These are phyloP conservation scores for Cyanistes caeruleus DNA, from an alignment of 2,113 vertebrate species.

Conservation along the genomic window DNA sequence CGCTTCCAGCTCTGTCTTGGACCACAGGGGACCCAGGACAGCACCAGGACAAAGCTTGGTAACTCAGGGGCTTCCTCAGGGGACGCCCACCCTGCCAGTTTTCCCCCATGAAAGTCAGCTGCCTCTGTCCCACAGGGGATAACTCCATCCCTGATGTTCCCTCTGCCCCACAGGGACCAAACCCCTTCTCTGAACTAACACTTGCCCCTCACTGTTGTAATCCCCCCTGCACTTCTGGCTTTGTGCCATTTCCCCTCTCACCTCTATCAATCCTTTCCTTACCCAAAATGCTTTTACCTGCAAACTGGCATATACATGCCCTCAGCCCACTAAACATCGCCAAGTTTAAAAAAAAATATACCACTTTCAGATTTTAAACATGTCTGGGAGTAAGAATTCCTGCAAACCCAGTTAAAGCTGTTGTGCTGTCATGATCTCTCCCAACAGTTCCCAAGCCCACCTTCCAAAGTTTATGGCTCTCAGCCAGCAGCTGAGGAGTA, in stretches of 20 bases:
- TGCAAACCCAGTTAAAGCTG: not conserved
- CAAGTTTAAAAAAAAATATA: accelerated
- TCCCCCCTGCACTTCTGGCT: not conserved
- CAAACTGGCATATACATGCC: accelerated
- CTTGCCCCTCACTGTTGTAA: accelerated
- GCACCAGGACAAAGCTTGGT: not conserved
- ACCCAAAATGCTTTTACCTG: not conserved
- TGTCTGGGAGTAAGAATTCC: not conserved
- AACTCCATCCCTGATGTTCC: accelerated
- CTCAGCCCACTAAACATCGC: not conserved
- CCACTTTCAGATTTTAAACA: not conserved
- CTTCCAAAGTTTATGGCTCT: not conserved
- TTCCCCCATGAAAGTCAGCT: accelerated
- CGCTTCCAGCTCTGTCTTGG: accelerated
- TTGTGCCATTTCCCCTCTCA: too few relatives aligned
- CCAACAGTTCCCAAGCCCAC: accelerated
- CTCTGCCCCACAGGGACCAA: not conserved
- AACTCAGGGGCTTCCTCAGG: not conserved
- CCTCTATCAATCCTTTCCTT: not conserved
- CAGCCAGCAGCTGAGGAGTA: not conserved
- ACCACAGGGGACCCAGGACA: not conserved
- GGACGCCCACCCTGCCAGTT: too few relatives aligned
- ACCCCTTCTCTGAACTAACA: not conserved
- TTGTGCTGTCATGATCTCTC: not conserved
- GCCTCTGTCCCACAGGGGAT: not conserved